These are phyloP conservation scores for Lasiurus borealis DNA, from an alignment of 2,113 vertebrate genomes.

Conservation along the genomic window DNA sequence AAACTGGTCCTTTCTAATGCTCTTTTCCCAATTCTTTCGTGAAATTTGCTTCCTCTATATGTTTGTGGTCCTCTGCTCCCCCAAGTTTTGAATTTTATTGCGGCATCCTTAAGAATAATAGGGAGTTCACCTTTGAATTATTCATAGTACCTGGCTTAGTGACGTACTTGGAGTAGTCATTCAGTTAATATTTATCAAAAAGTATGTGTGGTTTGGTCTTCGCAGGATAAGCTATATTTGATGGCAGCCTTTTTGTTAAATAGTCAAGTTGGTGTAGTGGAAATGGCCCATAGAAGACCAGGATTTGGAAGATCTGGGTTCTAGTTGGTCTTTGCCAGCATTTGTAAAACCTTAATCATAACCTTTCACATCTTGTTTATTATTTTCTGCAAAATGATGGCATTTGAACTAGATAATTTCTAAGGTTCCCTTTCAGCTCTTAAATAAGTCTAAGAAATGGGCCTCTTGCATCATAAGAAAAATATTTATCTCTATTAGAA, in stretches of 20 bases:
- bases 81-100: constrained; percentile 13
- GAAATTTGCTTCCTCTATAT: not conserved
- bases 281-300: not conserved
- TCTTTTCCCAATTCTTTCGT: not conserved
- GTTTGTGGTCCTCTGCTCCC: not conserved
- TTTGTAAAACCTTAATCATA: constrained; percentile 10
- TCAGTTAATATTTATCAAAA: not conserved
- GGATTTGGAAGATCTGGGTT: not conserved
- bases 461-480: constrained; percentile 45
- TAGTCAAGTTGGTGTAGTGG: not conserved
- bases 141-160: not conserved
- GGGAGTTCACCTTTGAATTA: constrained; percentile 41
- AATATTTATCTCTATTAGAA: constrained; percentile 48
- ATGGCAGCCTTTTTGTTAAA: not conserved
- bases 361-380: not conserved
- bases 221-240: not conserved
- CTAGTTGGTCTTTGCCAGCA: not conserved
- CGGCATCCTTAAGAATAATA: not conserved
- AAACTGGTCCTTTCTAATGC: constrained; percentile 6
- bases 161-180: not conserved
- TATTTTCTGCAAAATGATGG: constrained; percentile 26
- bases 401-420: constrained; percentile 27
- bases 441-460: constrained; percentile 41
- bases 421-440: constrained; percentile 54
- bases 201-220: not conserved